phyloP scores from a whole-genome alignment of 2,888 invertebrate genomes.

The Invenusta paracnida region DNA sequence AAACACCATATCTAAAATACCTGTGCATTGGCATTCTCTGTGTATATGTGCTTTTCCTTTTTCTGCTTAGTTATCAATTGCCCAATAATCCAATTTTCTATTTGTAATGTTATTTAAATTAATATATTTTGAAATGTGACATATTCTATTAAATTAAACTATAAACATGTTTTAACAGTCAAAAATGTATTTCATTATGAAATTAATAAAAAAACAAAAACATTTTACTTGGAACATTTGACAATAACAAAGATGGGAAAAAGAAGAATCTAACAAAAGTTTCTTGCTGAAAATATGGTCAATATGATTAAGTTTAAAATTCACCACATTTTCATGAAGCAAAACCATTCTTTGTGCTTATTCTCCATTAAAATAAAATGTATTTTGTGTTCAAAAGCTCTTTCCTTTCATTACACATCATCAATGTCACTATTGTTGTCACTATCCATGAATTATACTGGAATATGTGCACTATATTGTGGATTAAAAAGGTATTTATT shows the following conservation, averaged over 20 bases:
- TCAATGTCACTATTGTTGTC: not conserved
- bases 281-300: not conserved
- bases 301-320: not conserved
- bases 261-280: not conserved
- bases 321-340: constrained; percentile 1
- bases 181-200: not conserved
- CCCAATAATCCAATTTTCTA: not conserved
- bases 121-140: too few species aligned
- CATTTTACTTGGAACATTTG: not conserved
- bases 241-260: not conserved
- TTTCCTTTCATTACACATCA: not conserved
- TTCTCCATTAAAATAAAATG: constrained; percentile 1
- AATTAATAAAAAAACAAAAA: not conserved
- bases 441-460: not conserved
- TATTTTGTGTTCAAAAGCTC: not conserved
- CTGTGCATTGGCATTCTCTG: too few species aligned
- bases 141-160: too few species aligned
- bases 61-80: not conserved
- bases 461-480: not conserved
- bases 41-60: too few species aligned
- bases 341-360: constrained; percentile 18
- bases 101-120: not conserved
- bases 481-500: not conserved
- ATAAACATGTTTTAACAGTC: not conserved
- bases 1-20: not conserved